Percentiles rank a stretch among this genome's conserved stretches.
phyloP scores from a whole-genome alignment of 2,888 invertebrate genomes.

The Ichneumon xanthorius region DNA sequence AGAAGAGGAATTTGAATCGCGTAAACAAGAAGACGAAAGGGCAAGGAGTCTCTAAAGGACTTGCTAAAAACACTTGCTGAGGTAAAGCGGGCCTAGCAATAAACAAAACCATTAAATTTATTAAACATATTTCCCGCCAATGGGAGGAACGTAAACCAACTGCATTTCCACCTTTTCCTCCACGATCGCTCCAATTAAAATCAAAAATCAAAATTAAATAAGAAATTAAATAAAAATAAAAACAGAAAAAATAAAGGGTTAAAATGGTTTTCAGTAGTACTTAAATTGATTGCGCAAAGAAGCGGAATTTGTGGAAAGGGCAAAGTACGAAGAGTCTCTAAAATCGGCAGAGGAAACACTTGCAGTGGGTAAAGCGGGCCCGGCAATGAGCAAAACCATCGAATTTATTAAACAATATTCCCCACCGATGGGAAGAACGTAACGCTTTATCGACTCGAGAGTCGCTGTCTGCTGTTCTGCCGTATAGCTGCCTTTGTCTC shows the following conservation, averaged over 20 bases:
- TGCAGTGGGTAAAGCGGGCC: neutral
- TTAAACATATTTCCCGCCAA: neutral
- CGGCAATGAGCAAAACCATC: neutral
- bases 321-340: neutral
- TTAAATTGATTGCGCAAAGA: neutral
- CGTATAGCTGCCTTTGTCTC: conserved; percentile 1
- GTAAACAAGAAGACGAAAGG: neutral
- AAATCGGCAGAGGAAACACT: neutral
- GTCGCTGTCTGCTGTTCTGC: conserved; percentile 27
- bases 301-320: neutral
- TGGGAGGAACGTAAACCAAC: conserved; percentile 15
- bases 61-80: neutral
- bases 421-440: conserved; percentile 4
- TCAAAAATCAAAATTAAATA: neutral
- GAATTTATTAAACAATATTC: neutral
- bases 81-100: neutral
- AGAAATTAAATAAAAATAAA: no score
- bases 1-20: neutral
- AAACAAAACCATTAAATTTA: neutral
- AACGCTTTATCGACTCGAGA: conserved; percentile 32
- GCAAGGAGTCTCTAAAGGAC: neutral
- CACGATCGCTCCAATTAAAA: conserved; percentile 36
- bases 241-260: neutral
- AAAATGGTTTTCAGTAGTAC: neutral
- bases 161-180: neutral